These are phyloP conservation scores for Drosophila tristis DNA, from an alignment of 1,140 invertebrate species.

Conservation along the genomic window DNA sequence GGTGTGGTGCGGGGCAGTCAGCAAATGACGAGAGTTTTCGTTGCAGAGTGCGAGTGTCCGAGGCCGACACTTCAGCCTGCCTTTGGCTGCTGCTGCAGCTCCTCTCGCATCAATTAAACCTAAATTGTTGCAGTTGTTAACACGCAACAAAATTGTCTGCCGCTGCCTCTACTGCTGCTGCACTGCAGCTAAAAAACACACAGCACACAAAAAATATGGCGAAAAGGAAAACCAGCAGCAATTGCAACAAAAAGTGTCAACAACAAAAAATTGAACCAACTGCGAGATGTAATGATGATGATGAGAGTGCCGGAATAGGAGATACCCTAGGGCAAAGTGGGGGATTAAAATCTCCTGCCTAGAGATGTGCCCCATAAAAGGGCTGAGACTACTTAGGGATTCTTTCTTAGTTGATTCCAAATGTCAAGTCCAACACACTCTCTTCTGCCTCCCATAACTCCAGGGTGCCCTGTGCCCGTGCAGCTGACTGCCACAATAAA, in stretches of 20 bases:
- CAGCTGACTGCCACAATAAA: constrained; percentile 12
- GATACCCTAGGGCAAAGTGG: constrained; percentile 10
- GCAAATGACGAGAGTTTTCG: too few relatives aligned
- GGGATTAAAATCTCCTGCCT: too few relatives aligned
- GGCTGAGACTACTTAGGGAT: too few relatives aligned
- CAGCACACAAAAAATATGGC: constrained; percentile 15
- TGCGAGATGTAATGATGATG: not conserved
- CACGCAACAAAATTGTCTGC: constrained; percentile 82
- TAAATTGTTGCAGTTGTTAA: constrained; percentile 83
- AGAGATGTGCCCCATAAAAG: too few relatives aligned
- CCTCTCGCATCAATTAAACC: constrained; percentile 75
- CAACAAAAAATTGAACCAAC: constrained; percentile 40
- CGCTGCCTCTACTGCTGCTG: constrained; percentile 68
- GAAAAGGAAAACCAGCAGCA: constrained; percentile 21
- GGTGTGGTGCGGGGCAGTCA: too few relatives aligned
- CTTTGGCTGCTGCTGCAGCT: constrained; percentile 45
- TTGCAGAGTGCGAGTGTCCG: constrained; percentile 11
- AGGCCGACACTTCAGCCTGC: constrained; percentile 67
- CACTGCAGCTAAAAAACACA: constrained; percentile 70
- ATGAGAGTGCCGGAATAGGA: not conserved
- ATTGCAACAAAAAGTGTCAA: constrained; percentile 40
- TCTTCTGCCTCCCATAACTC: not conserved
- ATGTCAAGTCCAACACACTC: not conserved
- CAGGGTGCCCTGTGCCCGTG: constrained; percentile 10
- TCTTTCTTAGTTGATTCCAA: not conserved